Evolutionary conservation across 1,140 invertebrate species (phyloP).

Genomic region (Dendrolimus punctatus): DNA sequence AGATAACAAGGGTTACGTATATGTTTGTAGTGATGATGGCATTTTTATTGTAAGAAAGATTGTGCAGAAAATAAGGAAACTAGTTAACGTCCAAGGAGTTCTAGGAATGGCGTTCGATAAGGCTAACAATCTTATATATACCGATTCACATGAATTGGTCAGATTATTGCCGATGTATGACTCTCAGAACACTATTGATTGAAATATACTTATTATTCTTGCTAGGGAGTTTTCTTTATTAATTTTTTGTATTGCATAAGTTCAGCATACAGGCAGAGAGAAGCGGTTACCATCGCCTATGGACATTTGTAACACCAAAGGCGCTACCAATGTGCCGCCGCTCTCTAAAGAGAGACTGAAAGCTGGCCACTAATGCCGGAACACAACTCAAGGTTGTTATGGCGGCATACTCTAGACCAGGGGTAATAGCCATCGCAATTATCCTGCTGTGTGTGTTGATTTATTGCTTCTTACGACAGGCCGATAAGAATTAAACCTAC

Average conservation of each 20-base stretch:
- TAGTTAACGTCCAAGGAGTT: constrained; percentile 39
- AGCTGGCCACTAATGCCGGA: no score
- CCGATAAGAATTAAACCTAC: no score
- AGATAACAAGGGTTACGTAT: constrained; percentile 35
- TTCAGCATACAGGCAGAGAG: no score
- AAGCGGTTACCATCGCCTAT: no score
- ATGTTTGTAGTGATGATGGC: constrained; percentile 46
- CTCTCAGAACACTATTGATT: not conserved
- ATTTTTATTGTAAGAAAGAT: constrained; percentile 44
- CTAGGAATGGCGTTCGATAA: constrained; percentile 49
- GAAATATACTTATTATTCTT: not conserved
- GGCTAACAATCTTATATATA: constrained; percentile 49
- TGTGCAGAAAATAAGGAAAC: constrained; percentile 36
- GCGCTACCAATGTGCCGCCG: no score
- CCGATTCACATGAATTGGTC: constrained; percentile 35
- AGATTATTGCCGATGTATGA: constrained; percentile 3
- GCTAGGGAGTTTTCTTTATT: not conserved
- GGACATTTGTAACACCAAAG: no score
- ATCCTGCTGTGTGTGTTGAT: no score
- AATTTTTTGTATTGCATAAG: not conserved
- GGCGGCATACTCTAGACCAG: no score
- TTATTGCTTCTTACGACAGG: no score
- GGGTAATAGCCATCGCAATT: no score
- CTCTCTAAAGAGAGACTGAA: no score
- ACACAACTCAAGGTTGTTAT: no score